Evolutionary conservation across 30 jellyfish, hydroid and myxozoan genomes (phyloP), one percentile per base, ranked within the genome.

Genomic region (Mastigias papua): DNA sequence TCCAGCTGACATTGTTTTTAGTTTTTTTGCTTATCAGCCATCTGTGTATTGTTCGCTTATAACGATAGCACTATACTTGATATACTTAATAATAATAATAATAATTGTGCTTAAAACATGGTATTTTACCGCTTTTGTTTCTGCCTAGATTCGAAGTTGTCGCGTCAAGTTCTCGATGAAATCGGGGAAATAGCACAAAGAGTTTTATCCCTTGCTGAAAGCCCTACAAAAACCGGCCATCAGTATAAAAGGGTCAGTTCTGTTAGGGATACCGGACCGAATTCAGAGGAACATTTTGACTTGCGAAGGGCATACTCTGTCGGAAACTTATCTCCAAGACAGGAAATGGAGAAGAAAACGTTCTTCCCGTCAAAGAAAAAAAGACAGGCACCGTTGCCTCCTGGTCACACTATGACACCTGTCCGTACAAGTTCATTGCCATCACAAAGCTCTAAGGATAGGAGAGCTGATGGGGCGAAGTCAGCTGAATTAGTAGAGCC

Each of bases 321-420:
- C 20, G 91, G 73, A 31, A 49, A 17, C 2, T 22, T 82, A 16
- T 82, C 91, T 48, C 84, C 84, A 11, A 11, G 13, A 3, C 76
- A 22, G 9, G 84, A 68, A 48, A 51, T 30, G 70, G 57, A 34
- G 76, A 48, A 50, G 48, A 57, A 67, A 21, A 60, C 27, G 69
- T 9, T 63, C 37, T n/a, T 27, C 26, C 62, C 75, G 10, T 21
- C 8, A n/a, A 87, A 69, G 69, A 87, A 69, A 78, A 87, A 87
- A 22, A 49, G 90, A 46, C 90, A 73, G 26, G 96, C 96, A 29
- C 96, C 96, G 0, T 69, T 73, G 34, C 96, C 96, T 8, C 96
- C 96, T 21, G 78, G 90, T 27, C 69, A 37, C 15, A 13, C 80
- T 19, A 26, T 57, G 21, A 46, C 78, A 31, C 51, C 48, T 46